Base-by-base conservation (phyloP, 2,113 vertebrate genomes). In the Scatophagus argus region DNA sequence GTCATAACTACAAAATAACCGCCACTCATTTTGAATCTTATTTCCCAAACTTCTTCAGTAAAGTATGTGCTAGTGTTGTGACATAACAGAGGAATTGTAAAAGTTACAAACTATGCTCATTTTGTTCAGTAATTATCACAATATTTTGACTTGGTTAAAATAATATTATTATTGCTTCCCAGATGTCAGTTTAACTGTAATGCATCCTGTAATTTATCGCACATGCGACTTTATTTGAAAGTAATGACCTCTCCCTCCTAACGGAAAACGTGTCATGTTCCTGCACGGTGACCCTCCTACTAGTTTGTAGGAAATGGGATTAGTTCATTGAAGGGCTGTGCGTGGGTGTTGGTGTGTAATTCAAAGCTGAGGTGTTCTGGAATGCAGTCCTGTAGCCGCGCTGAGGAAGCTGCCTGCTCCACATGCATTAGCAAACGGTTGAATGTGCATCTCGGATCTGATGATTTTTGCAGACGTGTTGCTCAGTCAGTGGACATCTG, bases 331-430 rank as follows among this genome's bases (percentile, higher is more conserved):
- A 41, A 81, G 46, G 55, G 41, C 59, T 38, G n/a, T 31, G 44
- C 6, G 74, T 86, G 78, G 69, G 81, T 17, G 59, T 66, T 60
- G 39, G 67, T 83, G 74, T 83, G 82, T 87, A 84, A 89, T 86
- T 51, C 67, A 82, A 86, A 66, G 72, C 79, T 71, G 79, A 85
- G 77, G 82, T 86, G 82, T 83, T 82, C n/a, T 69, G 63, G 27
- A 88, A 81, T 87, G 82, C 75, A 23, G 56, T 36, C 41, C 56
- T 44, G 68, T 56, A 68, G 56, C 82, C 19, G 5, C 64, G 4
- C 73, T 31, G 74, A 59, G 68, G 60, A 82, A 56, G 10, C 82
- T 36, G 64, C 23, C 27, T 43, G 56, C 49, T 79, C 23, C 25
- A 41, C 71, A 72, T 46, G 34, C 72, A 60, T 54, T 55, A 25